These are phyloP conservation scores for Osedax frankpressi DNA, from an alignment of 2,888 invertebrate genomes.

Conservation along the genomic window DNA sequence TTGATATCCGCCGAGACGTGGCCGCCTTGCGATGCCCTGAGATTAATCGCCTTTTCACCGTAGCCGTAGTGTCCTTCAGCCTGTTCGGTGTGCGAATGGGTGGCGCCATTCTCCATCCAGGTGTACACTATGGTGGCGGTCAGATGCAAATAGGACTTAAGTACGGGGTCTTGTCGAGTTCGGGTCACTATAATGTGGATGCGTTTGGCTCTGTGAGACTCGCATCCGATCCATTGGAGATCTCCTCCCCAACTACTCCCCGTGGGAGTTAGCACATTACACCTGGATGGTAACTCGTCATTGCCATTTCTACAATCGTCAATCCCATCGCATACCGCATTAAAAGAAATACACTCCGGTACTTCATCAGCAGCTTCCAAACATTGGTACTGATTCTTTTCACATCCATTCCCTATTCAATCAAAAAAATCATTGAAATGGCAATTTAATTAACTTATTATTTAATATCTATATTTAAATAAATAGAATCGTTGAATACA, in stretches of 20 bases:
- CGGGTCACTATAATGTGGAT: not conserved
- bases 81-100: slow-evolving; percentile 1
- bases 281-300: not conserved
- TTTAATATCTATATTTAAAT: no score
- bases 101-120: slow-evolving; percentile 3
- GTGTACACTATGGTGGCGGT: not conserved
- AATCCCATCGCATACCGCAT: slow-evolving; percentile 7
- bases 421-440: no score
- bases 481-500: no score
- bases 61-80: not conserved
- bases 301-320: not conserved
- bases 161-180: not conserved
- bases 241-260: slow-evolving; percentile 10
- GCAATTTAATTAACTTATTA: no score
- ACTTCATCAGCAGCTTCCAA: not conserved
- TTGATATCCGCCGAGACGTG: slow-evolving; percentile 3
- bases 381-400: slow-evolving; percentile 1
- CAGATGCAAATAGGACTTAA: not conserved
- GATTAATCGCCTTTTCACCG: not conserved
- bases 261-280: not conserved
- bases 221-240: slow-evolving; percentile 9
- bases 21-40: not conserved
- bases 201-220: not conserved
- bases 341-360: not conserved
- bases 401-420: not conserved